Conservation (phyloP, 2,113 vertebrate species). For the Muntiacus reevesi region DNA sequence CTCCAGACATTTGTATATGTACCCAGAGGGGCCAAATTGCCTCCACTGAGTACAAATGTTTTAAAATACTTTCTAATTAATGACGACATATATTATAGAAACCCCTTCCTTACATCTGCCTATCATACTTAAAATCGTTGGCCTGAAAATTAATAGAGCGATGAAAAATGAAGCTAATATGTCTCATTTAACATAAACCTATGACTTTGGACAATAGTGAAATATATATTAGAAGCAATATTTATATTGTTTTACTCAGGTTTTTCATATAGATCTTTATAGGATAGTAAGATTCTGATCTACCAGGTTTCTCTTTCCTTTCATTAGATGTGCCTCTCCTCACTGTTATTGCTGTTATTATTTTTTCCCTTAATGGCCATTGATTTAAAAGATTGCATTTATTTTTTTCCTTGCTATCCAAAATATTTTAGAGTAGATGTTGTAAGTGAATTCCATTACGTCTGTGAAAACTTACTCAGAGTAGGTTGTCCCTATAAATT, state of each 20-base stretch:
- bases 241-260: neutral
- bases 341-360: neutral
- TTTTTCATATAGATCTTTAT: neutral
- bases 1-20: neutral
- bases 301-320: neutral
- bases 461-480: neutral
- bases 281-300: neutral
- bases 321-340: neutral
- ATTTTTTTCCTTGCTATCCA: neutral
- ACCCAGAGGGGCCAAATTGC: neutral
- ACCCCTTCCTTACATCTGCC: fast-evolving
- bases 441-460: neutral
- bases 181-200: neutral
- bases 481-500: neutral
- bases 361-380: neutral
- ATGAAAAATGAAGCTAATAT: neutral
- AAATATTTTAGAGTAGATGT: neutral
- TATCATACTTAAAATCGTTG: neutral
- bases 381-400: slow-evolving; percentile 6
- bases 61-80: neutral
- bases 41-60: neutral
- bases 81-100: neutral
- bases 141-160: neutral
- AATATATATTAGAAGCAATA: neutral
- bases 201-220: neutral